Evolutionary conservation across 1,140 invertebrate species (phyloP).

Genomic region (Plectrocnemia conspersa): DNA sequence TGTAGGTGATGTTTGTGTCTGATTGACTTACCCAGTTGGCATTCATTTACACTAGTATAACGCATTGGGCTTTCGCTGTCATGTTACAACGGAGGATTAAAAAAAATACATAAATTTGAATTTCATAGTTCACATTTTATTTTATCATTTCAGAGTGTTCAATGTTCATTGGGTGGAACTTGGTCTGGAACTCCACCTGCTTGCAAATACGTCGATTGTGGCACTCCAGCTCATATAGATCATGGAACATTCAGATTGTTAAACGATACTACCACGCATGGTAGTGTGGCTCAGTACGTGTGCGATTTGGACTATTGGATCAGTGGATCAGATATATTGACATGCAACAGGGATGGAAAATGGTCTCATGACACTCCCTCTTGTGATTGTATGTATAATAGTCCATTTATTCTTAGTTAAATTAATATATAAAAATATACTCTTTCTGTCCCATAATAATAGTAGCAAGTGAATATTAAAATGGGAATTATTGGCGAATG

Average conservation of each 20-base stretch:
- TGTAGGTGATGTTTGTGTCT: too few species aligned
- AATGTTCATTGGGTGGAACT: conserved; percentile 73
- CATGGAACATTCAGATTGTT: conserved; percentile 67
- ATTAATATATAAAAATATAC: too few species aligned
- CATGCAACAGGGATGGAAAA: conserved; percentile 75
- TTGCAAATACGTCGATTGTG: conserved; percentile 85
- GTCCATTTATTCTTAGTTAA: too few species aligned
- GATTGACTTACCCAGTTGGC: too few species aligned
- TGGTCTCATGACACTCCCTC: conserved; percentile 81
- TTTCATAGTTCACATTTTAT: background rate
- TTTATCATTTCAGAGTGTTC: conserved; percentile 58
- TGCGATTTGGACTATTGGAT: conserved; percentile 83
- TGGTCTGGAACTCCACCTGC: conserved; percentile 76
- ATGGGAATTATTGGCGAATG: too few species aligned
- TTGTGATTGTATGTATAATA: conserved; percentile 72
- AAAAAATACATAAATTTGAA: too few species aligned
- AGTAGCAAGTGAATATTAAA: too few species aligned
- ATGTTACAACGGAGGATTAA: too few species aligned
- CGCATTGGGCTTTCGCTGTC: too few species aligned
- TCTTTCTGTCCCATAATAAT: too few species aligned
- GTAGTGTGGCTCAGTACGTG: conserved; percentile 67
- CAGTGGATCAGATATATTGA: conserved; percentile 60
- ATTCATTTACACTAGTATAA: too few species aligned
- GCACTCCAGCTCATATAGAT: conserved; percentile 69
- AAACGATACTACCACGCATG: conserved; percentile 76